Percentiles rank a stretch among this genome's conserved stretches.
Evolutionary conservation across 2,797 vertebrate species (phyloP).

Genomic region (Falco biarmicus): DNA sequence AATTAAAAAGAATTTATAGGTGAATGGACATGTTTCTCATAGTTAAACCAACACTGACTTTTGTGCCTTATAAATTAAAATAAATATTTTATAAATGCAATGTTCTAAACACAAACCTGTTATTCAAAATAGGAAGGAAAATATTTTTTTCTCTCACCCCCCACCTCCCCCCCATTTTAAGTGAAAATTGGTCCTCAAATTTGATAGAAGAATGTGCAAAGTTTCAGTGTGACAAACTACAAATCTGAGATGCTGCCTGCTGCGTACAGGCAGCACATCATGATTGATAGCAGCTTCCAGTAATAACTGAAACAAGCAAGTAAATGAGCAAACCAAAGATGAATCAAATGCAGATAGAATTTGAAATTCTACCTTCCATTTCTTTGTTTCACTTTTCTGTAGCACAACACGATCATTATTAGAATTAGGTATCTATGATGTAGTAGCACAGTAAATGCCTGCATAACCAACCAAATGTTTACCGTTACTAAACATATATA

Average conservation of each 20-base stretch:
- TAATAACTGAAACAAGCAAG: background rate
- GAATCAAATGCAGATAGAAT: background rate
- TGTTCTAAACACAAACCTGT: background rate
- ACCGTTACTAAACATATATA: fast-evolving
- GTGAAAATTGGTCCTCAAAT: background rate
- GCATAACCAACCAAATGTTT: background rate
- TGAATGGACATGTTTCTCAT: background rate
- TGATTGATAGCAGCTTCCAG: background rate
- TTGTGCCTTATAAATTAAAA: background rate
- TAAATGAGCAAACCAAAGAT: background rate
- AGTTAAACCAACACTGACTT: background rate
- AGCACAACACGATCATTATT: background rate
- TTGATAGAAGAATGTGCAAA: background rate
- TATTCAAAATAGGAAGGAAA: background rate
- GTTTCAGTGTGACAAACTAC: background rate
- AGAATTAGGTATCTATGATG: background rate
- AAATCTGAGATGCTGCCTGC: background rate
- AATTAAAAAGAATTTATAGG: background rate
- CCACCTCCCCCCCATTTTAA: background rate
- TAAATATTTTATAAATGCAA: background rate
- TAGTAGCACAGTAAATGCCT: background rate
- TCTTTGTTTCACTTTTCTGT: background rate
- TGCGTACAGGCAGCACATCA: background rate
- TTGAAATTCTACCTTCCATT: background rate
- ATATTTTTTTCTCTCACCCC: background rate